Evolutionary conservation across 2,888 invertebrate genomes (phyloP).

Genomic region (Tigriopus californicus): DNA sequence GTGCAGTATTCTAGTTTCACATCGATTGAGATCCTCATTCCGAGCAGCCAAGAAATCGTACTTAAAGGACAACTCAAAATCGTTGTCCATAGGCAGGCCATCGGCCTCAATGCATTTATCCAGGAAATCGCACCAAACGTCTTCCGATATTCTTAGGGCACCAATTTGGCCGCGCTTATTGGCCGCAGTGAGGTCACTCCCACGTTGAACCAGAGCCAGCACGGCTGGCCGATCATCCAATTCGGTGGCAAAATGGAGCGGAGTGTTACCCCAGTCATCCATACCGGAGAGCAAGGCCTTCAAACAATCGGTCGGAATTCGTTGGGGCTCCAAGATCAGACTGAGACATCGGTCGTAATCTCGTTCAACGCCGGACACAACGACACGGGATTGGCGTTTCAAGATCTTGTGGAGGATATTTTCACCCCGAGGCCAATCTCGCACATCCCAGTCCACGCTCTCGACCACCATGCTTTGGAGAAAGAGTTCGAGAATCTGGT

Average conservation of each 20-base stretch:
- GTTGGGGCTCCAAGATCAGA: not conserved
- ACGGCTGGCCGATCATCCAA: not conserved
- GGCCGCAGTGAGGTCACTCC: not conserved
- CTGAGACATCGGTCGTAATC: not conserved
- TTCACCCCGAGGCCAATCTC: not conserved
- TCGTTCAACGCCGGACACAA: not conserved
- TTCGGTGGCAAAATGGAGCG: not conserved
- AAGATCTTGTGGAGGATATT: conserved; percentile 7
- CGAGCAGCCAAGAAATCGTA: not conserved
- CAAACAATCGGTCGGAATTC: not conserved
- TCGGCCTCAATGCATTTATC: not conserved
- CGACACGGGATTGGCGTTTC: not conserved
- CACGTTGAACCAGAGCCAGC: not conserved
- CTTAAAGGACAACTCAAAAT: not conserved
- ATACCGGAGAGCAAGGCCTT: not conserved
- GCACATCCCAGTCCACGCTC: not conserved
- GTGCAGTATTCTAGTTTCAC: not conserved
- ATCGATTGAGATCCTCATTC: not conserved
- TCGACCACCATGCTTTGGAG: not conserved
- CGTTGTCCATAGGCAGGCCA: not conserved
- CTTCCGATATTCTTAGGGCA: not conserved
- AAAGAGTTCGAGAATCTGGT: not conserved
- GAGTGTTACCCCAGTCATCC: not conserved
- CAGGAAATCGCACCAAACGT: not conserved
- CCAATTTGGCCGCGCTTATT: not conserved